phyloP scores from a whole-genome alignment of 2,888 invertebrate species.

The Tetrapedia diversipes region DNA sequence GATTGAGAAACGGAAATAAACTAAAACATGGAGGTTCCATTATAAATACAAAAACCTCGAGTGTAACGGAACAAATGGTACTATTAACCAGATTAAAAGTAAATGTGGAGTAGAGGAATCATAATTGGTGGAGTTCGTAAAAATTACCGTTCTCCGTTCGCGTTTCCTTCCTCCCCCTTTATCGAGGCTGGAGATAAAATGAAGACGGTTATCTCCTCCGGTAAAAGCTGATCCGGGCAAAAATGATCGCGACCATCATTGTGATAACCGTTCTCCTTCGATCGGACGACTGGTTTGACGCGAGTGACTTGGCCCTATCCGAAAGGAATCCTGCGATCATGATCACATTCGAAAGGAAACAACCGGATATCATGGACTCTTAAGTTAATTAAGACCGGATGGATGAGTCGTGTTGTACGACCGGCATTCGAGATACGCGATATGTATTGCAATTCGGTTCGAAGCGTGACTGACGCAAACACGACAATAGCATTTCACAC shows the following conservation, averaged over 20 bases:
- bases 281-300: slow-evolving; percentile 28
- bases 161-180: not conserved
- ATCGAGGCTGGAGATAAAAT: not conserved
- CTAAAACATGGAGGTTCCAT: too few species aligned
- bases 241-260: not conserved
- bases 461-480: slow-evolving; percentile 43
- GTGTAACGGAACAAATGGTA: not conserved
- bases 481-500: slow-evolving; percentile 19
- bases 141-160: not conserved
- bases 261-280: slow-evolving; percentile 24
- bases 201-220: not conserved
- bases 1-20: too few species aligned
- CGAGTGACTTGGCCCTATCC: slow-evolving; percentile 33
- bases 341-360: slow-evolving; percentile 52
- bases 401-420: slow-evolving; percentile 51
- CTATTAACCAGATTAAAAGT: too few species aligned
- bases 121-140: not conserved
- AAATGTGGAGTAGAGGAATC: not conserved
- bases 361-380: slow-evolving; percentile 57
- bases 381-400: slow-evolving; percentile 63
- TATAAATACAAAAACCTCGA: not conserved
- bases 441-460: slow-evolving; percentile 12
- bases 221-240: not conserved
- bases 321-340: slow-evolving; percentile 62
- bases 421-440: slow-evolving; percentile 34